phyloP scores from a whole-genome alignment of 2,113 vertebrate genomes.

The Climacteris rufus region DNA sequence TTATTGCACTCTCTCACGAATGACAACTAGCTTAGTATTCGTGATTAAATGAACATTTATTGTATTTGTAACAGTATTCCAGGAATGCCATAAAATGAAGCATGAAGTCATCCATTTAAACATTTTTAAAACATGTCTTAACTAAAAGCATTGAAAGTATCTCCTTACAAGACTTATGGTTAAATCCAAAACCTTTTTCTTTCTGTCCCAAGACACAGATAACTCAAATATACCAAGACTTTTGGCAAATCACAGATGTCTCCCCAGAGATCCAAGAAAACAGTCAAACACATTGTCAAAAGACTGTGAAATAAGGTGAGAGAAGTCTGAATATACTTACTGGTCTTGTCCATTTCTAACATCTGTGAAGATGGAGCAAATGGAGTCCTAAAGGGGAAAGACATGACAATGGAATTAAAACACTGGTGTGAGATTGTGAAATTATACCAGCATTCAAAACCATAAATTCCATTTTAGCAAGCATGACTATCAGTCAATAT shows the following conservation, averaged over 20 bases:
- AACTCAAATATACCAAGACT: background rate
- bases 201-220: background rate
- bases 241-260: background rate
- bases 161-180: background rate
- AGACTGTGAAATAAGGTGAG: background rate
- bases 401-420: background rate
- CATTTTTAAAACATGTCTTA: constrained; percentile 63
- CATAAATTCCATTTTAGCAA: background rate
- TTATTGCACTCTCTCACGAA: constrained; percentile 56
- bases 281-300: background rate
- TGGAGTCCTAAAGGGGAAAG: background rate
- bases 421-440: background rate
- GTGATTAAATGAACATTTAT: constrained; percentile 58
- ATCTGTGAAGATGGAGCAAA: background rate
- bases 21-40: constrained; percentile 39
- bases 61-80: constrained; percentile 65
- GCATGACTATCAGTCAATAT: background rate
- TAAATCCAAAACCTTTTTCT: constrained; percentile 1
- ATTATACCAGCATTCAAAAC: background rate
- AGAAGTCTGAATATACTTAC: constrained; percentile 5
- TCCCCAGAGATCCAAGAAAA: background rate
- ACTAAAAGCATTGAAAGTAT: constrained; percentile 22
- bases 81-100: constrained; percentile 58
- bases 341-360: background rate
- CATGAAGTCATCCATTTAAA: constrained; percentile 62